Conservation (phyloP, 2,888 invertebrate genomes). For the Doris montereyensis region DNA sequence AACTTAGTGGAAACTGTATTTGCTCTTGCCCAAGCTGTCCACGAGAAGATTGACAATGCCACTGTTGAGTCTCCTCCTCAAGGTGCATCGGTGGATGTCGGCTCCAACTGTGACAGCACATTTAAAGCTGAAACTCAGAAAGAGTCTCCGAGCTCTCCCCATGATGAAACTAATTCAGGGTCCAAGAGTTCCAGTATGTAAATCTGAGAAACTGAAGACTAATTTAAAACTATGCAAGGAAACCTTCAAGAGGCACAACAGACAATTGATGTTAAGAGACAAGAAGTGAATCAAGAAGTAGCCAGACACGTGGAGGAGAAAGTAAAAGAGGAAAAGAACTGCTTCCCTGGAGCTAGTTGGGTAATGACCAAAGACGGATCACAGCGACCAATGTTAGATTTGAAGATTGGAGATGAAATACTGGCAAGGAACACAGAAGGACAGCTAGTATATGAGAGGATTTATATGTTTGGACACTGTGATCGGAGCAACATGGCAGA, state of each 20-base stretch:
- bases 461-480: constrained; percentile 40
- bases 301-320: constrained; percentile 20
- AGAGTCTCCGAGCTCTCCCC: neutral
- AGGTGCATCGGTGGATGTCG: neutral
- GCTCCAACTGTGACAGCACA: neutral
- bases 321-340: neutral
- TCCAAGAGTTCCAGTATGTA: no score
- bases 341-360: neutral
- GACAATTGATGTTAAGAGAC: neutral
- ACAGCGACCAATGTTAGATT: neutral
- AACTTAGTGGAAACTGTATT: constrained; percentile 33
- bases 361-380: neutral
- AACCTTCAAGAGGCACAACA: constrained; percentile 16
- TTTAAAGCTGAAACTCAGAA: neutral
- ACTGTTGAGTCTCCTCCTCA: neutral
- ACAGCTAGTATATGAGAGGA: constrained; percentile 20
- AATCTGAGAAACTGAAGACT: neutral
- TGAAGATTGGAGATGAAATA: neutral
- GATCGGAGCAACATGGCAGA: neutral
- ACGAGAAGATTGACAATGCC: constrained; percentile 37
- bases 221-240: neutral
- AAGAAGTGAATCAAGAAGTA: constrained; percentile 23
- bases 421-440: neutral
- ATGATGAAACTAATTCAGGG: no score
- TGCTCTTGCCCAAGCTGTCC: constrained; percentile 30